Evolutionary conservation across 53 echinoderm and acorn worm genomes (phyloP), one percentile per base, ranked within the genome.

Genomic region (Temnopleurus reevesii): DNA sequence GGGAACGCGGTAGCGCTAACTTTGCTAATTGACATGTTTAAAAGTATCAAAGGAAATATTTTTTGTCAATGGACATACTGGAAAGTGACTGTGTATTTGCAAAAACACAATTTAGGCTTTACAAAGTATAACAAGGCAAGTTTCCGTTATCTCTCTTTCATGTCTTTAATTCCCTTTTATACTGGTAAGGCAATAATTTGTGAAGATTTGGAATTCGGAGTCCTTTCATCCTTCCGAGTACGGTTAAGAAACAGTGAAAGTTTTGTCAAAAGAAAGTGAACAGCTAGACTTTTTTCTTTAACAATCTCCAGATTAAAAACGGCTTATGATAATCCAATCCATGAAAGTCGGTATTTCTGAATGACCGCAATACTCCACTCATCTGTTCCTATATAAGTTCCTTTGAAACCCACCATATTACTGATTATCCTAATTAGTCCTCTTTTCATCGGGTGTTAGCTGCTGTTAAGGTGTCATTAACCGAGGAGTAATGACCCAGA

Each of bases 391-490:
- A n/a, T n/a, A n/a, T n/a, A n/a, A n/a, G n/a, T n/a, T n/a, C n/a
- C n/a, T 71, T n/a, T n/a, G 71, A 71, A 71, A 38, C 41, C 1
- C 41, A 2, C 21, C 28, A 36, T 71, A 38, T 71, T 41, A 13
- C 41, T 63, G 71, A n/a, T 38, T 26, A 38, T 46, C 31, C 47
- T 38, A 80, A 80, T 80, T 80, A 28, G 53, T 30, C 80, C 51
- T 15, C 15, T 30, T 80, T 17, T 41, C 12, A 49, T 51, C 4
- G 51, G 80, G 53, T 49, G 23, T 83, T 83, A 55, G 57, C 23
- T 4, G 9, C 35, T 31, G 54, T 33, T 83, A 35, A 83, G 83
- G 56, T 83, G 83, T 83, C 83, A 31, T 53, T 38, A 83, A 83
- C 83, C 83, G 33, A 21, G n/a, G n/a, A 21, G 10, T 82, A 82